Evolutionary conservation across 1,140 invertebrate genomes (phyloP).

Genomic region (Megathymus violae): DNA sequence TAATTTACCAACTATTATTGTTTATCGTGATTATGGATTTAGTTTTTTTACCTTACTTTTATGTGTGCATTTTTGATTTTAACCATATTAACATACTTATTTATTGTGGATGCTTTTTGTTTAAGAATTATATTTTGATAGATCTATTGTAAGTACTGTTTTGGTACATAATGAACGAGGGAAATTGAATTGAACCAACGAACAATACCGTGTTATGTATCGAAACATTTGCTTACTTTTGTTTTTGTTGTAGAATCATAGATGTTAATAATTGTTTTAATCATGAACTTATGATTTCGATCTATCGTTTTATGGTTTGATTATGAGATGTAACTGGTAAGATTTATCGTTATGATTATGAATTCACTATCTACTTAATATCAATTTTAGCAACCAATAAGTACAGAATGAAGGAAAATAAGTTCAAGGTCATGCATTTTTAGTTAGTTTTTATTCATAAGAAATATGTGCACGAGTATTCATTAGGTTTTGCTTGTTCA

Average conservation of each 20-base stretch:
- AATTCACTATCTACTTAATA: slow-evolving; percentile 43
- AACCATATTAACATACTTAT: slow-evolving; percentile 79
- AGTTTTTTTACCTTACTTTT: slow-evolving; percentile 54
- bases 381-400: slow-evolving; percentile 34
- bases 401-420: slow-evolving; percentile 33
- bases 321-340: slow-evolving; percentile 64
- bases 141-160: slow-evolving; percentile 51
- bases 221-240: slow-evolving; percentile 55
- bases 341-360: slow-evolving; percentile 58
- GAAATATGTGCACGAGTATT: slow-evolving; percentile 59
- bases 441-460: slow-evolving; percentile 49
- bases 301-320: slow-evolving; percentile 72
- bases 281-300: slow-evolving; percentile 77
- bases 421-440: slow-evolving; percentile 51
- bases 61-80: slow-evolving; percentile 78
- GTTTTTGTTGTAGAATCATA: slow-evolving; percentile 50
- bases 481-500: slow-evolving; percentile 64
- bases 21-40: slow-evolving; percentile 41
- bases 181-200: not conserved
- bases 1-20: slow-evolving; percentile 42
- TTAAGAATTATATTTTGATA: slow-evolving; percentile 49
- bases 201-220: slow-evolving; percentile 63
- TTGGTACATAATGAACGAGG: slow-evolving; percentile 49
- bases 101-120: slow-evolving; percentile 65
- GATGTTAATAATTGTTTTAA: slow-evolving; percentile 71